Percentiles rank a stretch among this genome's conserved stretches.
Conservation (phyloP, 2,113 vertebrate species). For the Kryptolebias marmoratus region DNA sequence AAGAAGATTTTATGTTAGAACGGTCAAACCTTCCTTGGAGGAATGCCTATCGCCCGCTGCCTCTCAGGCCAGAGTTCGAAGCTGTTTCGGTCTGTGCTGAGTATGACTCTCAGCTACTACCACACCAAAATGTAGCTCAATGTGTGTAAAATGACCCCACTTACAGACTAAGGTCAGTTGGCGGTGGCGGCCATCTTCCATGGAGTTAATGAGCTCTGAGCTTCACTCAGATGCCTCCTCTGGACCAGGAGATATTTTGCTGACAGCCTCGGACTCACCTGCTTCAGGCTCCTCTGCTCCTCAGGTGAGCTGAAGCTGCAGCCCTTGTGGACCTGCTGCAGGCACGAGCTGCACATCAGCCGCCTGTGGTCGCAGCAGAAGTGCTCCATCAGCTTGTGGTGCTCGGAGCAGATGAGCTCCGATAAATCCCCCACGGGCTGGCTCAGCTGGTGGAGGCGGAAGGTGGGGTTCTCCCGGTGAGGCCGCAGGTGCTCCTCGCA, state of each 20-base stretch:
- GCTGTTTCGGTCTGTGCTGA: no score
- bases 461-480: constrained; percentile 86
- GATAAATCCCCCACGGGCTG: constrained; percentile 81
- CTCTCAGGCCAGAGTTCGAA: no score
- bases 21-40: no score
- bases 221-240: neutral
- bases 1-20: no score
- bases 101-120: no score
- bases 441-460: constrained; percentile 83
- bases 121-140: no score
- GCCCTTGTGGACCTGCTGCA: constrained; percentile 81
- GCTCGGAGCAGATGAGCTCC: constrained; percentile 82
- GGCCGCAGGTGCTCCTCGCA: constrained; percentile 88
- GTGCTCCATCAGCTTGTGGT: constrained; percentile 88
- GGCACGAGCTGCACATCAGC: constrained; percentile 87
- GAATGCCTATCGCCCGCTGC: no score
- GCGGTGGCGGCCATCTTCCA: no score
- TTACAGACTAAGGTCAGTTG: no score
- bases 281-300: constrained; percentile 72
- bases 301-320: constrained; percentile 76
- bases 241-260: no score
- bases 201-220: neutral
- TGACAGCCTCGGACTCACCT: constrained; percentile 72
- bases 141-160: no score
- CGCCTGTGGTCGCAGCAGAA: constrained; percentile 82